These are phyloP conservation scores for Drosophila stalkeri DNA, from an alignment of 2,888 invertebrate genomes.

Conservation along the genomic window DNA sequence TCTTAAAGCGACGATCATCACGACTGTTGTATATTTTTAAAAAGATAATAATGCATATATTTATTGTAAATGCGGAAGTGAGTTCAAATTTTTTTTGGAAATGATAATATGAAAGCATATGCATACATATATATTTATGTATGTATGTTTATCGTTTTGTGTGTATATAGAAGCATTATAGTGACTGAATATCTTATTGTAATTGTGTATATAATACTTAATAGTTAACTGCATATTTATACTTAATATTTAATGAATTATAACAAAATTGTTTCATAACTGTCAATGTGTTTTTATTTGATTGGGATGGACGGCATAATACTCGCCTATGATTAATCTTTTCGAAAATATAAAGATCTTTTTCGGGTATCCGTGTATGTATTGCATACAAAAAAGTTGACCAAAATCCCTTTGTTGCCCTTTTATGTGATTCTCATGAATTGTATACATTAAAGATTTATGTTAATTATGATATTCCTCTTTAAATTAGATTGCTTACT, in stretches of 20 bases:
- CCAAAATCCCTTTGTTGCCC: not conserved
- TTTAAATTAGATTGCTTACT: too few species aligned
- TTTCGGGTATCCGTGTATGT: not conserved
- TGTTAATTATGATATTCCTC: not conserved
- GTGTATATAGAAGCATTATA: conserved; percentile 81
- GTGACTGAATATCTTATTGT: conserved; percentile 80
- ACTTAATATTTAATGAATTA: conserved; percentile 79
- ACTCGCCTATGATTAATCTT: not conserved
- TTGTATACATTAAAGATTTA: not conserved
- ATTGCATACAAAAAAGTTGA: not conserved
- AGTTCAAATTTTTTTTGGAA: conserved; percentile 64
- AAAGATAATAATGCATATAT: conserved; percentile 67
- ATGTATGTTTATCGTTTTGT: conserved; percentile 48
- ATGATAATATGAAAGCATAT: conserved; percentile 31
- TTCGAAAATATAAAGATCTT: not conserved
- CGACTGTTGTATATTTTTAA: conserved; percentile 72
- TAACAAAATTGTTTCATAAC: conserved; percentile 76
- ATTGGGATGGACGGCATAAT: not conserved
- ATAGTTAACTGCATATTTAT: conserved; percentile 78
- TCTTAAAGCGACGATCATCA: conserved; percentile 36
- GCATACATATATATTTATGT: conserved; percentile 38
- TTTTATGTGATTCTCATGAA: not conserved
- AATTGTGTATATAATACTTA: conserved; percentile 81
- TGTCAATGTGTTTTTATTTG: conserved; percentile 32
- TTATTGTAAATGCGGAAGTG: conserved; percentile 61